Base-by-base conservation (phyloP, 1,140 invertebrate species). In the Anastatus disparis region DNA sequence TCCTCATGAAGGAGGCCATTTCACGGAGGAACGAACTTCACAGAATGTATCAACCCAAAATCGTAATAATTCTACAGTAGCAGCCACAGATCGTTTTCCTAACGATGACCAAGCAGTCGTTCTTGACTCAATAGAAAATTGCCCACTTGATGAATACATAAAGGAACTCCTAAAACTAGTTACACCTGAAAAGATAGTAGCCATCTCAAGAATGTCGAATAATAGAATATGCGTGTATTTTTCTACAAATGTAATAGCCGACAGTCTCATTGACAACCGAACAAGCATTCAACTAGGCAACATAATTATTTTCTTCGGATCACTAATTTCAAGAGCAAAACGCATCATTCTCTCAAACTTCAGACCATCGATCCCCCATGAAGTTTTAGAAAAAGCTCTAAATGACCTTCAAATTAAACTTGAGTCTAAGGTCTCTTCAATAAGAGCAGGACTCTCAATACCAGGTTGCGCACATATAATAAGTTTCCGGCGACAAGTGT, bases 161-260 rank as follows among this genome's bases (percentile, higher is more conserved):
- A 29, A 1, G 3, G 70, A 66, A 15, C 55, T 75, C 12, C 66
- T 53, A 1, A 58, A 66, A 15, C 48, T 52, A 59, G 44, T 64
- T 29, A n/a, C 15, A 9, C 26, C 66, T 10, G 17, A 20, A 9
- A 31, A 75, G 15, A 70, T 75, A n/a, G 29, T 55, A 29, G 72
- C 66, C 24, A 46, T 55, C 1, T 75, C 64, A 1, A 69, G 38
- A 61, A 72, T 72, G 27, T 63, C 67, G 2, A 68, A 72, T 22
- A 72, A 67, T 24, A 44, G 73, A 66, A 48, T 75, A 2, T 72
- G 73, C 29, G 12, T 74, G 0, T 72, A 71, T 29, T 17, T 68
- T 0, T 12, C 61, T 6, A 65, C n/a, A 29, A 67, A 71, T 44
- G 13, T 53, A 26, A 13, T 67, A 58, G 69, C 61, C 7, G 58